Percentiles rank a stretch among this genome's conserved stretches.
Conservation (phyloP, 2,888 invertebrate genomes). For the Chaitophorus viminalis region DNA sequence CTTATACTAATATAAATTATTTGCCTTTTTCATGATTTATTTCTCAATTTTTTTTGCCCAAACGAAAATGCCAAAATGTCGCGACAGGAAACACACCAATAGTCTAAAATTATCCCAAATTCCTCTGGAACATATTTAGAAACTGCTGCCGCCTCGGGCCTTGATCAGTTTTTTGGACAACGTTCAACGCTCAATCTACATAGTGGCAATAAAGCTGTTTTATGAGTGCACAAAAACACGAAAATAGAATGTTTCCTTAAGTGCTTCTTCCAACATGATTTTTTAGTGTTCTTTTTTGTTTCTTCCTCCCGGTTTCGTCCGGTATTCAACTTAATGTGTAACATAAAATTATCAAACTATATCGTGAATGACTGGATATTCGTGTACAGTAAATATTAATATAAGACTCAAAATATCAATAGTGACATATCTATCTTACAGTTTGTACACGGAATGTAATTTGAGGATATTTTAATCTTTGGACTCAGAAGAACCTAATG, state of each 20-base stretch:
- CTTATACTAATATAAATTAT: constrained; percentile 57
- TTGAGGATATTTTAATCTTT: not conserved
- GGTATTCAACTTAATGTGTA: not conserved
- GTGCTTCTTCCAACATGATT: not conserved
- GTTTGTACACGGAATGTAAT: not conserved
- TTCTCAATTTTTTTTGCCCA: not conserved
- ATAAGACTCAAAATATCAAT: not conserved
- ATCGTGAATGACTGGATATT: not conserved
- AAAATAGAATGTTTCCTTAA: constrained; percentile 56
- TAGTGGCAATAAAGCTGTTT: constrained; percentile 35
- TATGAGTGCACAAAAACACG: constrained; percentile 56
- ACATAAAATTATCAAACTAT: not conserved
- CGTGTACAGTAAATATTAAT: not conserved
- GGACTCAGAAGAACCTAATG: too few relatives aligned
- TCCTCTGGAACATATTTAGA: constrained; percentile 54
- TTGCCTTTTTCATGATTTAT: constrained; percentile 22
- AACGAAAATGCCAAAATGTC: constrained; percentile 16
- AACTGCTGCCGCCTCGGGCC: not conserved
- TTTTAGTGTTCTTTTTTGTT: not conserved
- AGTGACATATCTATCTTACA: not conserved
- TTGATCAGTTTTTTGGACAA: constrained; percentile 46
- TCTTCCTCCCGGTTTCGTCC: not conserved
- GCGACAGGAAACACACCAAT: not conserved
- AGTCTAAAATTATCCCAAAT: constrained; percentile 55
- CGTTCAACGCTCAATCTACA: constrained; percentile 45